Evolutionary conservation across 2,113 vertebrate species (phyloP).

Genomic region (Calyptommatus sinebrachiatus): DNA sequence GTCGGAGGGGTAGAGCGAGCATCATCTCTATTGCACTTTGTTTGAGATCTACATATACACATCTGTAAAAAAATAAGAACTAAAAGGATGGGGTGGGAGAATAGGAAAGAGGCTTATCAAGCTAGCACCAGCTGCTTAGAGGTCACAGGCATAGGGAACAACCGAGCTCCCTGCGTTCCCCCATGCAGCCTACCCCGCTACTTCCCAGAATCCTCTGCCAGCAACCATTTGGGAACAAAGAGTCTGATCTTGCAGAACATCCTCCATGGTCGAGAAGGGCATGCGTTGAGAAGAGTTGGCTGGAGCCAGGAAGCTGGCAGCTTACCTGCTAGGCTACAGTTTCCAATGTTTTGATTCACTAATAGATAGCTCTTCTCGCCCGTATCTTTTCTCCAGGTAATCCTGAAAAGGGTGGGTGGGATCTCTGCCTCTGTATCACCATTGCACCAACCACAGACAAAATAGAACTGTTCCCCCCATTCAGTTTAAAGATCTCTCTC

Average conservation of each 20-base stretch:
- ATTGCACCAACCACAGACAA: background rate
- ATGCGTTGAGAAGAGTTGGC: background rate
- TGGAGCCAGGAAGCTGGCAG: constrained; percentile 6
- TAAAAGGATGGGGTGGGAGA: constrained; percentile 47
- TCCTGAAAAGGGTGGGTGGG: constrained; percentile 16
- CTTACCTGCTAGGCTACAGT: background rate
- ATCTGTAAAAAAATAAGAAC: constrained; percentile 68
- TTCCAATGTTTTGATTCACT: background rate
- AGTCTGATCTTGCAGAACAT: constrained; percentile 3
- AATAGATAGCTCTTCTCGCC: background rate
- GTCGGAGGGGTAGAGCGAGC: constrained; percentile 22
- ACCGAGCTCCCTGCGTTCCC: background rate
- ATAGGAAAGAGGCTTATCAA: constrained; percentile 46
- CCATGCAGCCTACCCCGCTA: constrained; percentile 6
- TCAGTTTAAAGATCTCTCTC: constrained; percentile 1
- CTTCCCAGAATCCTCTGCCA: constrained; percentile 3
- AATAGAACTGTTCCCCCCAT: background rate
- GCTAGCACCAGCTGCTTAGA: constrained; percentile 9
- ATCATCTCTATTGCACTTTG: constrained; percentile 68
- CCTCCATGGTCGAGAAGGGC: rapidly evolving
- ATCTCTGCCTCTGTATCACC: background rate
- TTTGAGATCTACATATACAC: constrained; percentile 49
- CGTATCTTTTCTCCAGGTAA: background rate
- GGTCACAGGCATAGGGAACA: background rate
- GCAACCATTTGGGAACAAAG: background rate